Conservation (phyloP, 2,888 invertebrate species). For the Polydesmus complanatus region DNA sequence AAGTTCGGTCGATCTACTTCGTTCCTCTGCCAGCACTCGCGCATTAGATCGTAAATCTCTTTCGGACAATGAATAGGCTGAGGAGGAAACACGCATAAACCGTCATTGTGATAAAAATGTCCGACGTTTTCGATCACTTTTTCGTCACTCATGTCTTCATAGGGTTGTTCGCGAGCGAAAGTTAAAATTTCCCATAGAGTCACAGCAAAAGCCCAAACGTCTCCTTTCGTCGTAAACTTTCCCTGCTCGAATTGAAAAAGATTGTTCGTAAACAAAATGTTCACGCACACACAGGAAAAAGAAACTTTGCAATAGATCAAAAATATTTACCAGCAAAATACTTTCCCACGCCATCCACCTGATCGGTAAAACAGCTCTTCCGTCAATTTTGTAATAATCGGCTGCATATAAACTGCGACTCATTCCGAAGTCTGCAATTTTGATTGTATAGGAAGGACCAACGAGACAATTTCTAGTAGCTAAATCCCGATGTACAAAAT, state of each 20-base stretch:
- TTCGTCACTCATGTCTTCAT: conserved; percentile 60
- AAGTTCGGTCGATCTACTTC: conserved; percentile 69
- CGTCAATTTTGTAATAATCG: conserved; percentile 64
- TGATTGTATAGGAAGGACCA: conserved; percentile 53
- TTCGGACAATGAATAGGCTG: conserved; percentile 64
- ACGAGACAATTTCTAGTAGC: conserved; percentile 79
- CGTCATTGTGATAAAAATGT: conserved; percentile 58
- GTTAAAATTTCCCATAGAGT: conserved; percentile 77
- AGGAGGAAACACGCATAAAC: conserved; percentile 51
- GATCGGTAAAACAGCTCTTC: conserved; percentile 53
- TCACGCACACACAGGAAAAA: neutral
- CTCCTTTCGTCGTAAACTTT: conserved; percentile 70
- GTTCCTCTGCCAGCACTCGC: conserved; percentile 77
- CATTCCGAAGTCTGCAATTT: conserved; percentile 60
- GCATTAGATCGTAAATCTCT: conserved; percentile 81
- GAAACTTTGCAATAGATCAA: too few species aligned
- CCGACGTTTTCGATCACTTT: conserved; percentile 70
- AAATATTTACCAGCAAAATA: conserved; percentile 48
- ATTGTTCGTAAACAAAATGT: too few species aligned
- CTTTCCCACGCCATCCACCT: conserved; percentile 84
- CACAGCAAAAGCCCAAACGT: conserved; percentile 79
- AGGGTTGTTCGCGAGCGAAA: conserved; percentile 68
- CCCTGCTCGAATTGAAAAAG: too few species aligned
- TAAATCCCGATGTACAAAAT: conserved; percentile 80
- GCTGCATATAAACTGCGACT: conserved; percentile 53